Conservation (phyloP, 2,888 invertebrate genomes). For the Leucoptera coffeella region DNA sequence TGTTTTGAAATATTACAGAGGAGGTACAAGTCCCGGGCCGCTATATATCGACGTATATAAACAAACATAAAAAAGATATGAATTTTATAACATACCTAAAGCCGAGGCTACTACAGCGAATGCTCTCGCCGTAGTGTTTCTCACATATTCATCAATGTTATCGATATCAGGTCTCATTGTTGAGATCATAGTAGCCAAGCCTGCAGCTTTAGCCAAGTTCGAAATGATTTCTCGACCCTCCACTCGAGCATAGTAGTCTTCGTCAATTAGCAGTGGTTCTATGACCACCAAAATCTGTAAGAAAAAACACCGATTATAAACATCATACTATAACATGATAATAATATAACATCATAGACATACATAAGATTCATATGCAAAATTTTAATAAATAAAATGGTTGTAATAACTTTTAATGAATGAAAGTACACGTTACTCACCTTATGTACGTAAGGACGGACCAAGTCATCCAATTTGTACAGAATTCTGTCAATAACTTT, state of each 20-base stretch:
- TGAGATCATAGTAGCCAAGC: conserved; percentile 99
- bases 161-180: conserved; percentile 99
- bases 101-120: conserved; percentile 99
- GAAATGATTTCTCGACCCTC: conserved; percentile 99
- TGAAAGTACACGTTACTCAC: too few relatives aligned
- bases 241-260: conserved; percentile 99
- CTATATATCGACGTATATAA: too few relatives aligned
- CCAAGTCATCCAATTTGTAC: conserved; percentile 97
- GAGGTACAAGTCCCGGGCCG: too few relatives aligned
- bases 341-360: too few relatives aligned
- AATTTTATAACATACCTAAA: conserved; percentile 54
- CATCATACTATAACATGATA: too few relatives aligned
- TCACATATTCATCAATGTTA: conserved; percentile 98
- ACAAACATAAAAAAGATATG: background rate
- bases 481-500: conserved; percentile 98
- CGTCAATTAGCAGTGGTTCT: conserved; percentile 96
- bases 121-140: conserved; percentile 98
- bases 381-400: too few relatives aligned
- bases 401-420: too few relatives aligned
- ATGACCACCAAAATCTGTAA: conserved; percentile 93
- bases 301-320: too few relatives aligned
- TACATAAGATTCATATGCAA: too few relatives aligned
- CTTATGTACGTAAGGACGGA: conserved; percentile 98
- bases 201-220: conserved; percentile 98
- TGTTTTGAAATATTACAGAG: too few relatives aligned